These are phyloP conservation scores for Sturnira hondurensis DNA, from an alignment of 2,113 vertebrate genomes.

Conservation along the genomic window DNA sequence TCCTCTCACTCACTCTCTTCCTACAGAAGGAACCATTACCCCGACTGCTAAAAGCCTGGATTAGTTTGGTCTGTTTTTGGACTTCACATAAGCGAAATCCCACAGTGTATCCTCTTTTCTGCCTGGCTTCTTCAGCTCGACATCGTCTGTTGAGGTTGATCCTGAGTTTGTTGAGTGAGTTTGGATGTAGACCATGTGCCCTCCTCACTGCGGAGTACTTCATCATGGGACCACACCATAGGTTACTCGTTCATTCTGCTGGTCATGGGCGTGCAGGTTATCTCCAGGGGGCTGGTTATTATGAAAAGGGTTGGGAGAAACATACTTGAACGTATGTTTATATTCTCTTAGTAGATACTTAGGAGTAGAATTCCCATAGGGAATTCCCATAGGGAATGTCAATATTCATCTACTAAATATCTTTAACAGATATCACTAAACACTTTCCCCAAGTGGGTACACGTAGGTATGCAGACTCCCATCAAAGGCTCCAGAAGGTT, in stretches of 20 bases:
- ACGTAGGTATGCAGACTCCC: not conserved
- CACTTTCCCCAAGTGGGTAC: not conserved
- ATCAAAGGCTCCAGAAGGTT: not conserved
- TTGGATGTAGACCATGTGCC: no score
- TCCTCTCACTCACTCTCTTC: not conserved
- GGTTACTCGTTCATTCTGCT: not conserved
- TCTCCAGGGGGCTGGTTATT: not conserved
- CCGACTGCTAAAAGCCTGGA: not conserved
- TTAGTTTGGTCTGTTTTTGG: not conserved
- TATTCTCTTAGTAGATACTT: not conserved
- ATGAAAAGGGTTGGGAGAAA: not conserved
- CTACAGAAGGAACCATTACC: not conserved
- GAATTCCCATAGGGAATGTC: not conserved
- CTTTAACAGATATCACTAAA: not conserved
- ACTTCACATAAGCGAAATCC: not conserved
- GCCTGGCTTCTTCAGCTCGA: not conserved
- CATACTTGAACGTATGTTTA: not conserved
- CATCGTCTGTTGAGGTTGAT: not conserved
- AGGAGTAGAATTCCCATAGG: not conserved
- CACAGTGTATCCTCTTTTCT: not conserved
- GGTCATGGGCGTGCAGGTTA: not conserved
- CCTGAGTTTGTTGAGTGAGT: fast-evolving
- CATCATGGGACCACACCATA: not conserved
- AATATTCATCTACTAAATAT: not conserved
- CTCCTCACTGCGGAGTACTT: not conserved